These are phyloP conservation scores for Chrysotoxum bicinctum DNA, from an alignment of 2,888 invertebrate species.

Conservation along the genomic window DNA sequence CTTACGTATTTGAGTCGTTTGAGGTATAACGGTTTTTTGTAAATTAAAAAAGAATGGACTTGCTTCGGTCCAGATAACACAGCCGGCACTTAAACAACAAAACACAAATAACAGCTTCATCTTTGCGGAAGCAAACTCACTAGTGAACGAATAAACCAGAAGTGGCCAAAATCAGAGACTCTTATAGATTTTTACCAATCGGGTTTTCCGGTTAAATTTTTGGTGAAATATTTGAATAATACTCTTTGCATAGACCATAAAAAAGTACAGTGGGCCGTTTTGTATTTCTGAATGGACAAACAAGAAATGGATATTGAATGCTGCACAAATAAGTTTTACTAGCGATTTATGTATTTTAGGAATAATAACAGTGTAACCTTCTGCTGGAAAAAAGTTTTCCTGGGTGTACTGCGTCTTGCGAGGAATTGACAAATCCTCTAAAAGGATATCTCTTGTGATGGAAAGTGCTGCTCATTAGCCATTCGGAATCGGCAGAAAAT, in stretches of 20 bases:
- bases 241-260: neutral
- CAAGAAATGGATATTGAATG: too few relatives aligned
- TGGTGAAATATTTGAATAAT: slow-evolving; percentile 31
- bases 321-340: too few relatives aligned
- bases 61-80: slow-evolving; percentile 36
- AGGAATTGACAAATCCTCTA: too few relatives aligned
- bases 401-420: too few relatives aligned
- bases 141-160: slow-evolving; percentile 65
- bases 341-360: too few relatives aligned
- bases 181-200: slow-evolving; percentile 60
- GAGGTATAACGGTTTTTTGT: slow-evolving; percentile 29
- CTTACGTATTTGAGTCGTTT: slow-evolving; percentile 35
- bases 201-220: neutral
- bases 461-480: too few relatives aligned
- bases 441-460: too few relatives aligned
- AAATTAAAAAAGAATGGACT: slow-evolving; percentile 57
- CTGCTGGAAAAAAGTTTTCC: too few relatives aligned
- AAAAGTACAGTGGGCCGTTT: neutral
- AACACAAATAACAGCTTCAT: slow-evolving; percentile 53
- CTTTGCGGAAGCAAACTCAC: slow-evolving; percentile 53
- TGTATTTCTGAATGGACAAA: neutral
- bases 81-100: slow-evolving; percentile 43
- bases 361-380: too few relatives aligned
- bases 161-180: slow-evolving; percentile 42
- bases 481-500: too few relatives aligned